Conservation (phyloP, 1,140 invertebrate genomes). For the Helicorthomorpha holstii region DNA sequence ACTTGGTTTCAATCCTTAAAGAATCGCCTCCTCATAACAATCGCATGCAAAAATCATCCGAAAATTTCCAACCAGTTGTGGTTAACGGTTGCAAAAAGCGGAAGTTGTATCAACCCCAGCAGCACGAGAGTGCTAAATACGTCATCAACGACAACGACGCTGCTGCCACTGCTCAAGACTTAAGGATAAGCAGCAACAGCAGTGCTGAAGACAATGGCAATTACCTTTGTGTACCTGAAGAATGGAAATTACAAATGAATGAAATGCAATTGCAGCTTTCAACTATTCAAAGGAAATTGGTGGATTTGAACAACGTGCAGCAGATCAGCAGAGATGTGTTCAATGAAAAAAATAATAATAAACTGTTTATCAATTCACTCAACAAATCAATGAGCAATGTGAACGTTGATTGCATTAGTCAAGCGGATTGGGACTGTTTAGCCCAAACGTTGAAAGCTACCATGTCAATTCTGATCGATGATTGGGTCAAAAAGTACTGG, state of each 20-base stretch:
- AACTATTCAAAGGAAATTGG: constrained; percentile 79
- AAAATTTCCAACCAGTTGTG: constrained; percentile 8
- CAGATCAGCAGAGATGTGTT: too few relatives aligned
- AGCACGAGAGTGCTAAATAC: constrained; percentile 42
- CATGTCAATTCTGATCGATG: constrained; percentile 63
- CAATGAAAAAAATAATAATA: too few relatives aligned
- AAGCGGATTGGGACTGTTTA: constrained; percentile 62
- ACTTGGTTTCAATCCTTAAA: constrained; percentile 80
- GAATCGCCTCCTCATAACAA: constrained; percentile 56
- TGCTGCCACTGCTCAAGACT: constrained; percentile 6
- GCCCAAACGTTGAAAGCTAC: constrained; percentile 75
- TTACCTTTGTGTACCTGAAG: constrained; percentile 63
- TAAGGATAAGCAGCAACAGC: too few relatives aligned
- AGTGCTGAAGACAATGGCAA: constrained; percentile 26
- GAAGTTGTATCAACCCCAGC: constrained; percentile 91
- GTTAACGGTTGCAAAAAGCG: constrained; percentile 82
- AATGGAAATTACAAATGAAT: constrained; percentile 61
- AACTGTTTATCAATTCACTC: too few relatives aligned
- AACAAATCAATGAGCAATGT: too few relatives aligned
- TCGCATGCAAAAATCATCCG: neutral
- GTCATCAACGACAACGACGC: neutral
- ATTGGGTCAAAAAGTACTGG: neutral
- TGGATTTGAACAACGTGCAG: constrained; percentile 48
- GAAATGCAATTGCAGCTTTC: constrained; percentile 74
- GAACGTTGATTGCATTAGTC: neutral